Percentiles rank a stretch among this genome's conserved stretches.
These are phyloP conservation scores for Odiellus spinosus DNA, from an alignment of 2,888 invertebrate species.

Conservation along the genomic window DNA sequence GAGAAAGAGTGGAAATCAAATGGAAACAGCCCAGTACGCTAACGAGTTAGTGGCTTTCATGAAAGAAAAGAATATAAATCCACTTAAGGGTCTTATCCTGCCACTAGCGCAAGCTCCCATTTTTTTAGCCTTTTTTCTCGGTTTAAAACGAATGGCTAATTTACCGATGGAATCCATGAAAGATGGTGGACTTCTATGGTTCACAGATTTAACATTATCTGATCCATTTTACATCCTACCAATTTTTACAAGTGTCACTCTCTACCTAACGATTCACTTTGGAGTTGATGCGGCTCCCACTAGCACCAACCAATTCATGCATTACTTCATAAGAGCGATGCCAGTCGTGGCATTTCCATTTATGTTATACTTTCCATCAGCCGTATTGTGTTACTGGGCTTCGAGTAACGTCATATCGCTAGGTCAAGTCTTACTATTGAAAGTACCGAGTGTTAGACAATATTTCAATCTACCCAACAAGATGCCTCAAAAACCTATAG, in stretches of 20 bases:
- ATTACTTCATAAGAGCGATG: slow-evolving; percentile 53
- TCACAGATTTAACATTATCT: slow-evolving; percentile 70
- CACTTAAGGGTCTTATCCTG: slow-evolving; percentile 53
- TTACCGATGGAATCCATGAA: slow-evolving; percentile 78
- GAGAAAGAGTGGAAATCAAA: slow-evolving; percentile 57
- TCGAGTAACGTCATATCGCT: slow-evolving; percentile 71
- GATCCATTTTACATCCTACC: slow-evolving; percentile 83
- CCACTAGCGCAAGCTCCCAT: slow-evolving; percentile 48
- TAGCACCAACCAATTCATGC: slow-evolving; percentile 41
- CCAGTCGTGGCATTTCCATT: slow-evolving; percentile 69
- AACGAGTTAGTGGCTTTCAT: slow-evolving; percentile 66
- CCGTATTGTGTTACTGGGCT: slow-evolving; percentile 78
- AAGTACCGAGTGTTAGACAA: slow-evolving; percentile 51
- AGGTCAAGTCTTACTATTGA: slow-evolving; percentile 57
- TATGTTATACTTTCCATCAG: slow-evolving; percentile 68
- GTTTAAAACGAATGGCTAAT: slow-evolving; percentile 69
- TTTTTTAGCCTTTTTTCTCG: slow-evolving; percentile 82
- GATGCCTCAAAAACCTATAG: slow-evolving; percentile 39
- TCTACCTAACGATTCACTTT: slow-evolving; percentile 58
- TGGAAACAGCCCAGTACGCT: slow-evolving; percentile 46
- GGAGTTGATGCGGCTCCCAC: slow-evolving; percentile 51
- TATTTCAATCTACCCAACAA: slow-evolving; percentile 57
- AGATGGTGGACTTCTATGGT: slow-evolving; percentile 81
- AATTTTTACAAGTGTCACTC: slow-evolving; percentile 60
- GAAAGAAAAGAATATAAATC: slow-evolving; percentile 63